Evolutionary conservation across 2,113 vertebrate genomes (phyloP).

Genomic region (Siphamia tubifer): DNA sequence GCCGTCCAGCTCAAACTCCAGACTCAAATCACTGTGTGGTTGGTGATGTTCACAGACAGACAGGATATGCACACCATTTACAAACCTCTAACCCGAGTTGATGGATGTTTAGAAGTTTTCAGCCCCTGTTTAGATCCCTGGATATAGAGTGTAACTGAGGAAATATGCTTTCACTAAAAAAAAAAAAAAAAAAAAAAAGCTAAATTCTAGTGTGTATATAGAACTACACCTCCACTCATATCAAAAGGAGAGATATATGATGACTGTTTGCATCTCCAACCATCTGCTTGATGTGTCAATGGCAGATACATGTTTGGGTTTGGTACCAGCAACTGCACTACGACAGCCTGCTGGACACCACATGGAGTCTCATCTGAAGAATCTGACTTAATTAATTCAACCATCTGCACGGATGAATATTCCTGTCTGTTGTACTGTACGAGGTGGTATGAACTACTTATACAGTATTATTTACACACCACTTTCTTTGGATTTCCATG

Average conservation of each 20-base stretch:
- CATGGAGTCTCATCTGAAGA: constrained; percentile 21
- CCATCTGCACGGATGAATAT: constrained; percentile 57
- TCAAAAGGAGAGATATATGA: constrained; percentile 11
- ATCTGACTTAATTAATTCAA: constrained; percentile 58
- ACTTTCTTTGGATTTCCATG: constrained; percentile 1
- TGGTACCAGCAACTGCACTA: constrained; percentile 33
- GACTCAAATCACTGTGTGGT: not conserved
- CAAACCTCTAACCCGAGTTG: not conserved
- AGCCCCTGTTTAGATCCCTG: not conserved
- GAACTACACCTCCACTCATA: constrained; percentile 15
- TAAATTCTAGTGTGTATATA: not conserved
- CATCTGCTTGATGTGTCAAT: constrained; percentile 60
- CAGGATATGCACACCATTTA: constrained; percentile 5
- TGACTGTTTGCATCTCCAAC: constrained; percentile 37
- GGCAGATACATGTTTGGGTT: constrained; percentile 44
- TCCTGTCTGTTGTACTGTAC: constrained; percentile 11
- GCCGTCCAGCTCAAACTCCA: constrained; percentile 8
- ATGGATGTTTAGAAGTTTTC: not conserved
- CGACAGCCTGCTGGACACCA: constrained; percentile 8
- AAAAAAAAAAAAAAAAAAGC: too few species aligned
- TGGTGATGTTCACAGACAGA: not conserved
- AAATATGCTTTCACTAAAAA: not conserved
- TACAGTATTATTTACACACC: not conserved
- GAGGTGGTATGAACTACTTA: constrained; percentile 8
- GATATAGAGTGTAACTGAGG: not conserved